Evolutionary conservation across 2,888 invertebrate species (phyloP), one percentile per base, ranked within the genome.

Genomic region (Tenthredo amoena): DNA sequence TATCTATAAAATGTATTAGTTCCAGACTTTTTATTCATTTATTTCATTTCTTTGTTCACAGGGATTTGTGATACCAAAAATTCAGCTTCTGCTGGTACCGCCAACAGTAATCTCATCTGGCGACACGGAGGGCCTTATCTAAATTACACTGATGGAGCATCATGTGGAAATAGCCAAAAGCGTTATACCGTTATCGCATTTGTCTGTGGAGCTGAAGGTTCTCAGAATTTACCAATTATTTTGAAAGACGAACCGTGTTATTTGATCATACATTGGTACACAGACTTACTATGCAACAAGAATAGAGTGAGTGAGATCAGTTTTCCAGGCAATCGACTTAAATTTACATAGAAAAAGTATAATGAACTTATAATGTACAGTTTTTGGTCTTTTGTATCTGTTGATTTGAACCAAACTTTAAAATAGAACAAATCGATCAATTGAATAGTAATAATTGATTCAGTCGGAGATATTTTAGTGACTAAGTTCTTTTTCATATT

Each of bases 141-240:
- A 12, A 92, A 92, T 89, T 93, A 93, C 58, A 92, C 92, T 1
- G 86, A 91, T 81, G 93, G 93, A 34, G 89, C 88, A 83, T 26
- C 85, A 62, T 93, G 92, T 62, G 84, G 62, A 10, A 87, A 86
- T 74, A 71, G 83, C 4, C 87, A 87, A 85, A 86, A 58, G 26
- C 89, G 87, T 50, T 90, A 91, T 58, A 92, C 93, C 26, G 81
- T 89, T 77, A 91, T 92, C 55, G 89, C 87, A 84, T 92, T 92
- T 84, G 87, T 89, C 72, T 93, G 92, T 84, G 90, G 89, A 12
- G 76, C 87, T 21, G 89, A 90, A 86, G 88, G 86, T 37, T 87
- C 88, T 0, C 5, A 86, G 2, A 86, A 84, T 34, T 18, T 34
- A 85, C 89, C 90, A 79, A 37, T 89, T 43, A 87, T 92, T 10